Evolutionary conservation across 2,113 vertebrate species (phyloP).

Genomic region (Tetrax tetrax): DNA sequence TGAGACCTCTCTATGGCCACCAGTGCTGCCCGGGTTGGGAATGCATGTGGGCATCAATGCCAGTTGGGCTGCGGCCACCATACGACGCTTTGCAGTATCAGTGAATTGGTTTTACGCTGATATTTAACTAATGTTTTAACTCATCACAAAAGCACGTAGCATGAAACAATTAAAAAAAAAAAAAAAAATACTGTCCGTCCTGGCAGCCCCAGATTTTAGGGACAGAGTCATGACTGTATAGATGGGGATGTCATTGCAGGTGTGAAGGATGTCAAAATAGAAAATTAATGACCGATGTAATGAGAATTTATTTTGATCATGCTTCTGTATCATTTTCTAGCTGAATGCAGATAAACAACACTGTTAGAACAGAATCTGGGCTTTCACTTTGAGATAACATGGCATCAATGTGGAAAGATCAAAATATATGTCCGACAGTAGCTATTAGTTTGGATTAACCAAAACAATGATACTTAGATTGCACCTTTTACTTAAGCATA

Average conservation of each 20-base stretch:
- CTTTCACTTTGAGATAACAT: not conserved
- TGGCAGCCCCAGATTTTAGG: not conserved
- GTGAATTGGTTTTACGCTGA: not conserved
- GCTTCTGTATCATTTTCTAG: not conserved
- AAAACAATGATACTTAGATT: not conserved
- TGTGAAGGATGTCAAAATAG: not conserved
- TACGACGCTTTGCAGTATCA: not conserved
- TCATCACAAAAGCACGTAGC: not conserved
- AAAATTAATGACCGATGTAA: not conserved
- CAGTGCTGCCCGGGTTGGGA: not conserved
- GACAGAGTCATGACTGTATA: not conserved
- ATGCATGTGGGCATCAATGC: not conserved
- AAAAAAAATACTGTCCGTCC: not conserved
- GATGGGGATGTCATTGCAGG: not conserved
- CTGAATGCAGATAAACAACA: not conserved
- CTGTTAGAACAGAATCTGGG: not conserved
- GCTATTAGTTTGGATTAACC: not conserved
- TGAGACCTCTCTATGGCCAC: fast-evolving
- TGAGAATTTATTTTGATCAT: not conserved
- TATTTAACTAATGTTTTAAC: not conserved
- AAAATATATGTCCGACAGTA: not conserved
- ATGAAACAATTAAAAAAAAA: not conserved
- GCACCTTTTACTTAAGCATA: not conserved
- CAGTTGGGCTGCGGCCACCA: not conserved
- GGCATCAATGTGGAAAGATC: not conserved